Conservation (phyloP, 2,113 vertebrate genomes). For the Notechis scutatus region DNA sequence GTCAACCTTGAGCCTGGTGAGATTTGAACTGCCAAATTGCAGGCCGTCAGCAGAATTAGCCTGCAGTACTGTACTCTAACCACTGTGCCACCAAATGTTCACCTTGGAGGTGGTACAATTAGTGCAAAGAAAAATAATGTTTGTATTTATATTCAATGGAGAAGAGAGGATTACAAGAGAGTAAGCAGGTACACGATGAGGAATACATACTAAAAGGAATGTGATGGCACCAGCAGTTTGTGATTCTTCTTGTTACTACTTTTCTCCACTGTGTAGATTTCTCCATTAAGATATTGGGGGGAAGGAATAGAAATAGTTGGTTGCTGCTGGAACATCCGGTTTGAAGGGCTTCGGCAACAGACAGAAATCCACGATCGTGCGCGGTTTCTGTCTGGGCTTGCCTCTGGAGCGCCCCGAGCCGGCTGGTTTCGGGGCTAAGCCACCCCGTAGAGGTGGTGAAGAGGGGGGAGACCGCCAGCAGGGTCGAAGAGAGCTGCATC, state of each 20-base stretch:
- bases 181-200: background rate
- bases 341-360: too few relatives aligned
- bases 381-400: too few relatives aligned
- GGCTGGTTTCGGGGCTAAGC: too few relatives aligned
- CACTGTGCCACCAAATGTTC: background rate
- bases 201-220: background rate
- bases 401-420: too few relatives aligned
- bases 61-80: too few relatives aligned
- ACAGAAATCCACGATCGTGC: too few relatives aligned
- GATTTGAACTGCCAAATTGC: too few relatives aligned
- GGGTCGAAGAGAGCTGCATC: too few relatives aligned
- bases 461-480: too few relatives aligned
- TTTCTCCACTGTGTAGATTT: background rate
- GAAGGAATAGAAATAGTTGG: background rate
- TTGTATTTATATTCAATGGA: background rate
- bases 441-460: too few relatives aligned
- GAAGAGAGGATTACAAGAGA: background rate
- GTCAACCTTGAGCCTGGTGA: too few relatives aligned
- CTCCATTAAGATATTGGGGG: background rate
- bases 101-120: background rate
- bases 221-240: background rate
- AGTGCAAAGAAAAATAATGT: background rate
- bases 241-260: background rate
- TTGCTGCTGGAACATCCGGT: background rate
- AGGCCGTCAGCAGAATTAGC: too few relatives aligned